phyloP scores from a whole-genome alignment of 1,140 invertebrate genomes.

The Periplaneta americana region DNA sequence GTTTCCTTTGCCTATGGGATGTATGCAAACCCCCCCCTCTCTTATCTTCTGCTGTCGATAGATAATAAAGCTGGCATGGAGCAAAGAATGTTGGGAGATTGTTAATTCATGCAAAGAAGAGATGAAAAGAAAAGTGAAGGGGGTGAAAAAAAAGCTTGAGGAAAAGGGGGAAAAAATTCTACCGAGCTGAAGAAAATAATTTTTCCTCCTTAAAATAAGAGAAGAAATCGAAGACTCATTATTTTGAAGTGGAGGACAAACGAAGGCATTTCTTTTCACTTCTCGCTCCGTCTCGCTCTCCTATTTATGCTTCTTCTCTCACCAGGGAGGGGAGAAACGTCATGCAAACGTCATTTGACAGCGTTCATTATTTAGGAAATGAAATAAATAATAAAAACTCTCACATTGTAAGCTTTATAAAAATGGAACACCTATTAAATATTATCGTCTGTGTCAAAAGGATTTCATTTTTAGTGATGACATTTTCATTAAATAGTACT shows the following conservation, averaged over 20 bases:
- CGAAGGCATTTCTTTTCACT: not conserved
- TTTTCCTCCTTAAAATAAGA: not conserved
- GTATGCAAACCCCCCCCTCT: not conserved
- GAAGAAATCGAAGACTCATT: constrained; percentile 8
- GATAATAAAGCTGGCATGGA: not conserved
- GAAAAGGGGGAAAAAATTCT: not conserved
- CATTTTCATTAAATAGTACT: not conserved
- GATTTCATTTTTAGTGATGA: not conserved
- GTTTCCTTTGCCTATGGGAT: not conserved
- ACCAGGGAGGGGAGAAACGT: not conserved
- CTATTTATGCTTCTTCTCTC: constrained; percentile 5
- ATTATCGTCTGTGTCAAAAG: not conserved
- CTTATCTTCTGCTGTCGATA: not conserved
- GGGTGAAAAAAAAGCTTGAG: not conserved
- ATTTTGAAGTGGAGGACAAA: constrained; percentile 6
- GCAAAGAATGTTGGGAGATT: constrained; percentile 1
- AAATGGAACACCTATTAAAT: not conserved
- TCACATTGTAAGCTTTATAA: not conserved
- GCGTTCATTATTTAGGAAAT: constrained; percentile 2
- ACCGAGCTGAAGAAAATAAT: not conserved
- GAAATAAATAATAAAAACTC: not conserved
- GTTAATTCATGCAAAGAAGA: constrained; percentile 5
- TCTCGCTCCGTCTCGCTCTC: not conserved
- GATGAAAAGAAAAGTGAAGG: constrained; percentile 3
- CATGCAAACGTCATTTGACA: not conserved